These are phyloP conservation scores for Telenomus remus DNA, from an alignment of 1,140 invertebrate genomes.

Conservation along the genomic window DNA sequence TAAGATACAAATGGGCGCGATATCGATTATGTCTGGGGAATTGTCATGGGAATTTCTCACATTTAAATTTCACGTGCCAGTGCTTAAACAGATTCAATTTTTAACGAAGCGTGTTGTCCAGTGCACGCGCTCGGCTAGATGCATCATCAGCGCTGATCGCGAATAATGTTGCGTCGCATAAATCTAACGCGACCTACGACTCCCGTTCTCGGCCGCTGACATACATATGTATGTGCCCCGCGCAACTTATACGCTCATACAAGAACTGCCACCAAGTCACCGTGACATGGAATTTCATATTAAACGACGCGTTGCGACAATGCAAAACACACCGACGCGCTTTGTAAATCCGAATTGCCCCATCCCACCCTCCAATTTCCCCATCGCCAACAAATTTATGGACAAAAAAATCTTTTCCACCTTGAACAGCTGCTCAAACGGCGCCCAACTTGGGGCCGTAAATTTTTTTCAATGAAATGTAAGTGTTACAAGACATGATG, in stretches of 20 bases:
- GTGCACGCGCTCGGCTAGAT: slow-evolving; percentile 59
- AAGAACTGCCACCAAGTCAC: slow-evolving; percentile 43
- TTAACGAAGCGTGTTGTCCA: slow-evolving; percentile 69
- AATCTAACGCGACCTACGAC: slow-evolving; percentile 55
- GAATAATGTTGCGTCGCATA: slow-evolving; percentile 63
- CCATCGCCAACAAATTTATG: no score
- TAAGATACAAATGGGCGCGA: no score
- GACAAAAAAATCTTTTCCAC: no score
- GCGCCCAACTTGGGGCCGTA: slow-evolving; percentile 53
- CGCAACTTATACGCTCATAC: slow-evolving; percentile 50
- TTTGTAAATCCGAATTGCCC: no score
- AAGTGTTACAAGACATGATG: slow-evolving; percentile 59
- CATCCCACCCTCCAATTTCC: no score
- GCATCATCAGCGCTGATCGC: slow-evolving; percentile 59
- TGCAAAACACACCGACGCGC: no score
- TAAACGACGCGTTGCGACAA: slow-evolving; percentile 54
- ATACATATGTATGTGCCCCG: slow-evolving; percentile 52
- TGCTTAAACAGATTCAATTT: slow-evolving; percentile 71
- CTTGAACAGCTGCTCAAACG: slow-evolving; percentile 54
- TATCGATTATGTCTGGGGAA: no score
- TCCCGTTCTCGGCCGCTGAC: slow-evolving; percentile 42
- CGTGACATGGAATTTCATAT: slow-evolving; percentile 55
- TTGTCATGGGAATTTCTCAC: slow-evolving; percentile 58
- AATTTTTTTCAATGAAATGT: slow-evolving; percentile 61
- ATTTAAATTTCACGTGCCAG: slow-evolving; percentile 68